Evolutionary conservation across 2,888 invertebrate genomes (phyloP).

Genomic region (Leucophora obtusa): DNA sequence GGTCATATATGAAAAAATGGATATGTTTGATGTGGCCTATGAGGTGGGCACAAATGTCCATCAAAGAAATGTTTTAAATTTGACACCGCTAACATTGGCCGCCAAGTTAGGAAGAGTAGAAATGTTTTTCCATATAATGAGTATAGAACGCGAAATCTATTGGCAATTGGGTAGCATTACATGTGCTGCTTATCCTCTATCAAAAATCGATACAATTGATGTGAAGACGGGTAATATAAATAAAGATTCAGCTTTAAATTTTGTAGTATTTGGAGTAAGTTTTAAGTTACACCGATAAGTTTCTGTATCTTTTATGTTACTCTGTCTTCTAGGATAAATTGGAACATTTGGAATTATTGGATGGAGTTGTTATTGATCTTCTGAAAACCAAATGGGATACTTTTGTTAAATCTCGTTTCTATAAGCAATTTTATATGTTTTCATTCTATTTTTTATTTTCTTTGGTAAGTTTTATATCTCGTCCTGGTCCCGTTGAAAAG

Average conservation of each 20-base stretch:
- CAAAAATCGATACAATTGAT: conserved; percentile 97
- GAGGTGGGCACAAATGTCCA: conserved; percentile 94
- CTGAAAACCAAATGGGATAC: conserved; percentile 98
- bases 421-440: conserved; percentile 94
- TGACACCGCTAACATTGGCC: conserved; percentile 95
- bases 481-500: conserved; percentile 87
- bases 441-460: conserved; percentile 94
- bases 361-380: conserved; percentile 95
- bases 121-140: conserved; percentile 98
- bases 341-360: conserved; percentile 95
- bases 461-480: conserved; percentile 90
- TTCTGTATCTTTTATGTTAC: background rate
- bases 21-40: conserved; percentile 95
- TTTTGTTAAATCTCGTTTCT: conserved; percentile 96
- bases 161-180: conserved; percentile 97
- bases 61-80: conserved; percentile 89
- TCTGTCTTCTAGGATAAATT: conserved; percentile 86
- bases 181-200: conserved; percentile 97
- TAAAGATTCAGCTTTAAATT: conserved; percentile 95
- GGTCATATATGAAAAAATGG: conserved; percentile 95
- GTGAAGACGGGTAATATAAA: conserved; percentile 94
- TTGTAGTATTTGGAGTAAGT: conserved; percentile 96
- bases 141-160: conserved; percentile 96
- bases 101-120: conserved; percentile 95
- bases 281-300: background rate